A percentile compares a stretch with the other conserved stretches of the same genome.
phyloP scores from a whole-genome alignment of 2,113 vertebrate species.

The Phasianus colchicus region DNA sequence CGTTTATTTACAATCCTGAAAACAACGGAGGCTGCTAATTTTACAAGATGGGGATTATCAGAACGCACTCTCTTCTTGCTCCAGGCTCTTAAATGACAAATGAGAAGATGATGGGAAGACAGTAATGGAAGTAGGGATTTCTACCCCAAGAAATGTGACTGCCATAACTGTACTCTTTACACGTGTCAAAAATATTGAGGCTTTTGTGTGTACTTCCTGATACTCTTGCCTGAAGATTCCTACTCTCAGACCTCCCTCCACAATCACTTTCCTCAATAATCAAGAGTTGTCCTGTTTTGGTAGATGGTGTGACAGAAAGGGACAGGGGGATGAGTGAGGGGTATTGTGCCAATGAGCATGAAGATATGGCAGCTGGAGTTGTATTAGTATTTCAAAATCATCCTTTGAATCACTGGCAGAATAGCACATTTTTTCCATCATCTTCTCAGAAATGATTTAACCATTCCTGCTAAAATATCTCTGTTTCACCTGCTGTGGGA shows the following conservation, averaged over 20 bases:
- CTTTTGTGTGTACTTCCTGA: background rate
- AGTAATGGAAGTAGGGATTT: background rate
- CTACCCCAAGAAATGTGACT: background rate
- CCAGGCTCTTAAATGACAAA: background rate
- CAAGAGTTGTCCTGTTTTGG: background rate
- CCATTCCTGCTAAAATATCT: background rate
- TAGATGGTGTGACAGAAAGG: background rate
- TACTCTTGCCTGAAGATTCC: background rate
- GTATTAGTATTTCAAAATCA: background rate
- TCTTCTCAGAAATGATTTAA: background rate
- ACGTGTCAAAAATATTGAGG: background rate
- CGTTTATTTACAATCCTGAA: background rate
- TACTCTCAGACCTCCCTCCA: background rate
- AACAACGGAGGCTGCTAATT: background rate
- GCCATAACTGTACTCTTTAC: background rate
- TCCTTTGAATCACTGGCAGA: background rate
- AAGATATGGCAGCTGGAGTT: background rate
- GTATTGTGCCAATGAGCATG: accelerated
- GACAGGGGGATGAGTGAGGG: background rate
- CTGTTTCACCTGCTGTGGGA: background rate
- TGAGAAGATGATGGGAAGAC: background rate
- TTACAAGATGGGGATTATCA: background rate
- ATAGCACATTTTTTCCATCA: background rate
- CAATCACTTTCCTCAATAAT: background rate
- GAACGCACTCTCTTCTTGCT: background rate